Percentiles rank a stretch among this genome's conserved stretches.
Conservation (phyloP, 23 tunicate species). For the Trididemnum nubilum region DNA sequence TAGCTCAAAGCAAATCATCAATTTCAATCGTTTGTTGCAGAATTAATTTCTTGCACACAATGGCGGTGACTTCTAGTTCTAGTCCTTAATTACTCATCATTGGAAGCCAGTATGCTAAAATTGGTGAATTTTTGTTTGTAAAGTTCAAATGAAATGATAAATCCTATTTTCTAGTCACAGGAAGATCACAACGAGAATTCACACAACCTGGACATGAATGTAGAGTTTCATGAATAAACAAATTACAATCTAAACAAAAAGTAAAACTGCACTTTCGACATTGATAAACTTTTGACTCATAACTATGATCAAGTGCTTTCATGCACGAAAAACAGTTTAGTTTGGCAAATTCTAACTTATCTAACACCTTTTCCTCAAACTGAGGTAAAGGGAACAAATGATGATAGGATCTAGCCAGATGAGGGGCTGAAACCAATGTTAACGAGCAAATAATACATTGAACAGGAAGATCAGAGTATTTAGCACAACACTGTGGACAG, state of each 20-base stretch:
- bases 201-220: slow-evolving; percentile 97
- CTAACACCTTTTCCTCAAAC: slow-evolving; percentile 28
- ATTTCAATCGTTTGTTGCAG: no score
- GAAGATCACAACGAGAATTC: slow-evolving; percentile 64
- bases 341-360: not conserved
- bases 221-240: slow-evolving; percentile 80
- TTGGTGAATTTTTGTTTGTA: no score
- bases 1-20: no score
- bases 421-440: slow-evolving; percentile 96
- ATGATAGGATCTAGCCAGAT: slow-evolving; percentile 93
- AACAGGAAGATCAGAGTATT: slow-evolving; percentile 90
- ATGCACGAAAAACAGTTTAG: slow-evolving; percentile 63
- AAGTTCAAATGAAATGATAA: no score
- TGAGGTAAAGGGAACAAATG: slow-evolving; percentile 89
- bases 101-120: no score
- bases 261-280: slow-evolving; percentile 52
- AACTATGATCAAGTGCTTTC: slow-evolving; percentile 3
- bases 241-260: slow-evolving; percentile 85
- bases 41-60: no score
- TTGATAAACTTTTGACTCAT: slow-evolving; percentile 37
- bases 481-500: slow-evolving; percentile 88
- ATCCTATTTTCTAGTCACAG: not conserved
- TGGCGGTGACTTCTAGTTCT: no score
- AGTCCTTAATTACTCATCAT: no score
- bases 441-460: slow-evolving; percentile 80